Conservation (phyloP, 2,888 invertebrate species). For the Stenchaetothrips biformis region DNA sequence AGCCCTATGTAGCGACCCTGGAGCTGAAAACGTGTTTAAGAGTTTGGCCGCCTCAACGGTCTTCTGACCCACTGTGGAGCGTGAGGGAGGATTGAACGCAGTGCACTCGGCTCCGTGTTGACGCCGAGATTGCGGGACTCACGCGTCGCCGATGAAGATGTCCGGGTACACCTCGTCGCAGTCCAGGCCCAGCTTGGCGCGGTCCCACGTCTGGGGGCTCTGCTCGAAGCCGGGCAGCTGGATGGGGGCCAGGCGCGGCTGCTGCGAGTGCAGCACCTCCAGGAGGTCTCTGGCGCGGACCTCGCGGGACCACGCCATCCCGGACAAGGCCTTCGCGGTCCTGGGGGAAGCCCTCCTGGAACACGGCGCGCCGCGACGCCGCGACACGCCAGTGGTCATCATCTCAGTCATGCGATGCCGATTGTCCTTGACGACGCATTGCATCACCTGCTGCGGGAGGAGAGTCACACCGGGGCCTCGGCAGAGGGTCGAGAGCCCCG, state of each 20-base stretch:
- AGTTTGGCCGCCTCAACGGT: too few species aligned
- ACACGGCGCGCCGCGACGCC: background rate
- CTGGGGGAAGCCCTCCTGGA: background rate
- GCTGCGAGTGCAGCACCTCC: background rate
- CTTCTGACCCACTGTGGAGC: too few species aligned
- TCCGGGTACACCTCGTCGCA: constrained; percentile 70
- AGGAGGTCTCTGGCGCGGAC: background rate
- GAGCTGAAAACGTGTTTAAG: too few species aligned
- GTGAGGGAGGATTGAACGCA: too few species aligned
- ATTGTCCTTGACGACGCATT: too few species aligned
- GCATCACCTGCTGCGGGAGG: too few species aligned
- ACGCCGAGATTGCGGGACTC: constrained; percentile 44
- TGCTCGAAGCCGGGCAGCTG: background rate
- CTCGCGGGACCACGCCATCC: constrained; percentile 3
- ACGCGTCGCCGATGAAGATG: constrained; percentile 69
- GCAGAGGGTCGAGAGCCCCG: too few species aligned
- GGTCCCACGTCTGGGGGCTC: background rate
- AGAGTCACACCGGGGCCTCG: too few species aligned
- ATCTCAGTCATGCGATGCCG: too few species aligned
- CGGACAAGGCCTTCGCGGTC: background rate
- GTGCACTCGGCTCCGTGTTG: background rate
- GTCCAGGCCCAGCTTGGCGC: constrained; percentile 50
- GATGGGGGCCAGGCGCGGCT: background rate
- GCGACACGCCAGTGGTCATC: too few species aligned
- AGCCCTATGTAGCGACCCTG: too few species aligned